Evolutionary conservation across 2,797 vertebrate genomes (phyloP).

Genomic region (Siniperca scherzeri): DNA sequence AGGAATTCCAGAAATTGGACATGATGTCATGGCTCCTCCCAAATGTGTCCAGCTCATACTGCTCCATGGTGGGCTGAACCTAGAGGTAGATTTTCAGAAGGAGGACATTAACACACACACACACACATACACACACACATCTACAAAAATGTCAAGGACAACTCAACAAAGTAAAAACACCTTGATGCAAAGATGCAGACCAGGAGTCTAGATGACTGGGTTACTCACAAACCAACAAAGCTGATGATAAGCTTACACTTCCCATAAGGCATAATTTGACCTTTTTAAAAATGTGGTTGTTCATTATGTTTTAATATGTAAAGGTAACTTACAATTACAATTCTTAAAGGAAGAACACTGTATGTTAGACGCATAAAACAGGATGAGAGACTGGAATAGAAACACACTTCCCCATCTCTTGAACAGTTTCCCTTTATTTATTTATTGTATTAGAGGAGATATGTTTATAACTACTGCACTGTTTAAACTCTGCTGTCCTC

Average conservation of each 20-base stretch:
- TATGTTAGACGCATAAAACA: neutral
- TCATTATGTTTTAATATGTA: neutral
- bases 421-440: neutral
- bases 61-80: conserved; percentile 94
- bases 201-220: neutral
- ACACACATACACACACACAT: neutral
- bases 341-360: neutral
- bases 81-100: conserved; percentile 63
- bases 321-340: neutral
- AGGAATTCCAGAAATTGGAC: conserved; percentile 99
- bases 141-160: neutral
- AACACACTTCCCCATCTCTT: conserved; percentile 4
- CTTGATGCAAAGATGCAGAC: neutral
- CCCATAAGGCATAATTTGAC: too few species aligned
- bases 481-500: neutral
- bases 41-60: conserved; percentile 95
- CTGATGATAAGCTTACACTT: neutral
- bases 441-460: neutral
- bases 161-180: neutral
- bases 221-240: neutral
- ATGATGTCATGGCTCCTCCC: conserved; percentile 96
- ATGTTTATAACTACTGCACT: neutral
- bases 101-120: neutral
- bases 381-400: neutral
- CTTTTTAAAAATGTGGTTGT: too few species aligned